Percentiles rank a stretch among this genome's conserved stretches.
Evolutionary conservation across 1,140 invertebrate species (phyloP).

Genomic region (Pteromalus puparum): DNA sequence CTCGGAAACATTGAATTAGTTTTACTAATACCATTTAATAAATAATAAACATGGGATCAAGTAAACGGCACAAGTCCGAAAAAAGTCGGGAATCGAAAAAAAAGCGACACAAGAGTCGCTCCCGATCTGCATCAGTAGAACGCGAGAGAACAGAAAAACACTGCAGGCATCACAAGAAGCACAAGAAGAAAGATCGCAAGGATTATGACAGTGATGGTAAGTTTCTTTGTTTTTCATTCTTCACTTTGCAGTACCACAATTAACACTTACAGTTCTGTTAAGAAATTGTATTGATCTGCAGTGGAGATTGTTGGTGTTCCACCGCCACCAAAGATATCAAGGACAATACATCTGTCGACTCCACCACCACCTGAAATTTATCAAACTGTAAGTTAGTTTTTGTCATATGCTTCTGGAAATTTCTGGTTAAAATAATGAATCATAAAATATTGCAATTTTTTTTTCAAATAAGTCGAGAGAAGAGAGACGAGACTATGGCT

Average conservation of each 20-base stretch:
- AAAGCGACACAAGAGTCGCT: constrained; percentile 75
- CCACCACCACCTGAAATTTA: too few species aligned
- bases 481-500: too few species aligned
- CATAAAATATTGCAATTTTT: too few species aligned
- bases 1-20: too few species aligned
- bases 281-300: constrained; percentile 59
- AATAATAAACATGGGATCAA: constrained; percentile 75
- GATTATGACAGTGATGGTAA: constrained; percentile 79
- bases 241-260: constrained; percentile 1
- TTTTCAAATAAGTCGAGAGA: too few species aligned
- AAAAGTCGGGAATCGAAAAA: constrained; percentile 75
- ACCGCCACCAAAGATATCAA: constrained; percentile 59
- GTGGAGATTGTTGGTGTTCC: constrained; percentile 68
- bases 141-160: constrained; percentile 75
- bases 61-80: constrained; percentile 76
- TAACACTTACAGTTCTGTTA: constrained; percentile 50
- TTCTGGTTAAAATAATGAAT: too few species aligned
- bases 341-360: too few species aligned
- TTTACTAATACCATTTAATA: too few species aligned
- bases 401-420: too few species aligned
- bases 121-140: constrained; percentile 68
- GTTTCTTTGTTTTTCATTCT: constrained; percentile 44
- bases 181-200: constrained; percentile 78
- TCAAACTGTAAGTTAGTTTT: too few species aligned
- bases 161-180: constrained; percentile 78